Evolutionary conservation across 1,140 invertebrate species (phyloP).

Genomic region (Zaprionus africanus): DNA sequence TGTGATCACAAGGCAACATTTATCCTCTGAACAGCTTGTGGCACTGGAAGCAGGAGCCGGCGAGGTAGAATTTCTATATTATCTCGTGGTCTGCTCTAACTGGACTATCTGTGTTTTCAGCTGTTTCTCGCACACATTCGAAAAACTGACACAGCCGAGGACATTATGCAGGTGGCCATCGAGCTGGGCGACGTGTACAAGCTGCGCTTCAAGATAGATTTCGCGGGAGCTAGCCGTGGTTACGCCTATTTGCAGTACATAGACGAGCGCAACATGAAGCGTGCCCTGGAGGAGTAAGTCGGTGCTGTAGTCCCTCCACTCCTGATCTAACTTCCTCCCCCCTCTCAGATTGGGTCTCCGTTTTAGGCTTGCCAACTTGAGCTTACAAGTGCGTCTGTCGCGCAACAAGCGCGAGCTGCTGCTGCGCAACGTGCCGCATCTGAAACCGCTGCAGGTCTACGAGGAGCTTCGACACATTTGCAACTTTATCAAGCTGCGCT

Average conservation of each 20-base stretch:
- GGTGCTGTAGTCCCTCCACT: too few species aligned
- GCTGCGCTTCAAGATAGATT: conserved; percentile 64
- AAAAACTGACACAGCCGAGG: background rate
- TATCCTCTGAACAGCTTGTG: background rate
- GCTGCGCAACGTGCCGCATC: background rate
- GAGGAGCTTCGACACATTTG: conserved; percentile 32
- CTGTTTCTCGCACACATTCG: conserved; percentile 38
- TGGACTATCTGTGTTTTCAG: conserved; percentile 22
- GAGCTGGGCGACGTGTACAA: conserved; percentile 52
- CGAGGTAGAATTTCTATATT: conserved; percentile 38
- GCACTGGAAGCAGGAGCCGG: conserved; percentile 39
- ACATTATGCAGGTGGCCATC: conserved; percentile 35
- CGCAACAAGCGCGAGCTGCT: conserved; percentile 36
- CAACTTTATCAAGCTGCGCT: conserved; percentile 27
- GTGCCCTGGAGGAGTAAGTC: background rate
- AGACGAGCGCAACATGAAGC: conserved; percentile 2
- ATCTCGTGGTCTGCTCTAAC: background rate
- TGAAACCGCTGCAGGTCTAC: conserved; percentile 51
- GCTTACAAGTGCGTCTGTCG: conserved; percentile 30
- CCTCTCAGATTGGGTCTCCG: conserved; percentile 23
- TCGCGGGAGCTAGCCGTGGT: conserved; percentile 36
- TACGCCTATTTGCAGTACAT: conserved; percentile 68
- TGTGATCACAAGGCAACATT: conserved; percentile 6
- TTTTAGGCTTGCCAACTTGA: background rate
- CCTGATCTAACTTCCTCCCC: too few species aligned